These are phyloP conservation scores for Oreochromis tanganicae DNA, from an alignment of 2,113 vertebrate genomes.

Conservation along the genomic window DNA sequence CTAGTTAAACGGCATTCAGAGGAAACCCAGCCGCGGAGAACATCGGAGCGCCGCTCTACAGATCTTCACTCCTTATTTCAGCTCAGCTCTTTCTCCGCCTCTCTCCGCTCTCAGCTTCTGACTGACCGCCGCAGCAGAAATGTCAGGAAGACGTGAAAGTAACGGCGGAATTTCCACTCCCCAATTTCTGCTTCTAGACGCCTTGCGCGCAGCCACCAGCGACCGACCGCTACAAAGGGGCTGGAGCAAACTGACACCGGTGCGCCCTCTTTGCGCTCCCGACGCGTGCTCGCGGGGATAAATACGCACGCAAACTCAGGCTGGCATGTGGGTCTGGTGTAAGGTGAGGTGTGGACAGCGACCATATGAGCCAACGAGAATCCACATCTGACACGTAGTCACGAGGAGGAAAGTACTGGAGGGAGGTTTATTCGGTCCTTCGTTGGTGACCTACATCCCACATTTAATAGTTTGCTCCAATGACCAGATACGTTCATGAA, in stretches of 20 bases:
- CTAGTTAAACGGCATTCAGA: neutral
- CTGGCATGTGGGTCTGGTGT: neutral
- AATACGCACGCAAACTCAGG: conserved; percentile 22
- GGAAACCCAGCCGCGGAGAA: neutral
- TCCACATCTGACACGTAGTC: neutral
- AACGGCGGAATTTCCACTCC: conserved; percentile 55
- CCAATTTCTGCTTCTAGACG: conserved; percentile 25
- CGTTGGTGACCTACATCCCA: neutral
- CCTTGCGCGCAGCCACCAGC: conserved; percentile 8
- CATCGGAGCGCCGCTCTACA: neutral
- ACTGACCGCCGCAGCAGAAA: conserved; percentile 11
- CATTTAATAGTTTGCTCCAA: neutral
- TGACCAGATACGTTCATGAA: neutral
- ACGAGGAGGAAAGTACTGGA: neutral
- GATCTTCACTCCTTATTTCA: neutral
- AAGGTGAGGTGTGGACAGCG: conserved; percentile 31
- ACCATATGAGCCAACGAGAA: neutral
- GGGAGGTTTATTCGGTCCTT: neutral
- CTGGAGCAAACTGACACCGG: conserved; percentile 46
- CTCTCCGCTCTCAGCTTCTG: neutral
- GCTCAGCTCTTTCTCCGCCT: neutral
- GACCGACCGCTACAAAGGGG: conserved; percentile 1
- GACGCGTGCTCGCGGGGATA: neutral
- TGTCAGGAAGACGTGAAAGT: conserved; percentile 27
- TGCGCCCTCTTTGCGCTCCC: conserved; percentile 46